Base-by-base conservation (phyloP, 2,797 vertebrate genomes). In the Coregonus ussuriensis region DNA sequence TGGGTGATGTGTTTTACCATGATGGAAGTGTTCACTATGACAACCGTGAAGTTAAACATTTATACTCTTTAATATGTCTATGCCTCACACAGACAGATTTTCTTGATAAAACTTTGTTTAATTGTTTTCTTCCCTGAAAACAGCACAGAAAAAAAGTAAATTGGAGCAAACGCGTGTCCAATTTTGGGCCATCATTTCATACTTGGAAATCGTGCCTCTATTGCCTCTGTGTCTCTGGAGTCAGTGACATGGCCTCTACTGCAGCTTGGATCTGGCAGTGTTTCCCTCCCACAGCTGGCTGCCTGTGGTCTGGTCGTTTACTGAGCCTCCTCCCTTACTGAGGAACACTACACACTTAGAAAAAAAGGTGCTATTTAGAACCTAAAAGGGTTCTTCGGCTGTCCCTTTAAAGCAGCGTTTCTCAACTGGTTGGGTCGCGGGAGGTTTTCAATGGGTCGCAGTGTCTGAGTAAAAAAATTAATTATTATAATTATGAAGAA, bases 231-330 rank as follows among this genome's bases (percentile, higher is more conserved):
- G 54, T 76, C 78, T 54, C 14, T 21, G 62, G 37, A 71, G 71
- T 76, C 73, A 83, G 82, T 81, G 79, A 87, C 21, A 25, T 2
- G 21, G 16, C 82, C 80, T 86, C 68, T 72, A 69, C 35, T 65
- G 78, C 85, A 87, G 86, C 81, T 59, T 21, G 56, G 56, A 59
- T 59, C 56, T 87, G 84, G 78, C 72, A 79, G 9, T 47, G 77
- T 74, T 84, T 71, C 77, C 41, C 83, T 84, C 82, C 78, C 76
- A 88, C 89, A 91, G 85, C 87, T 91, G 87, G 81, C 82, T 83
- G 74, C 7, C 77, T 72, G 16, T 72, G 73, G 76, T 76, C 79
- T 83, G 62, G 29, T 76, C 77, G 80, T 81, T 84, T 35, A 13
- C 3, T 3, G 13, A 15, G 9, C 51, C 52, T 37, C 7, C 65